Base-by-base conservation (phyloP, 2,888 invertebrate species). In the Cancer borealis region DNA sequence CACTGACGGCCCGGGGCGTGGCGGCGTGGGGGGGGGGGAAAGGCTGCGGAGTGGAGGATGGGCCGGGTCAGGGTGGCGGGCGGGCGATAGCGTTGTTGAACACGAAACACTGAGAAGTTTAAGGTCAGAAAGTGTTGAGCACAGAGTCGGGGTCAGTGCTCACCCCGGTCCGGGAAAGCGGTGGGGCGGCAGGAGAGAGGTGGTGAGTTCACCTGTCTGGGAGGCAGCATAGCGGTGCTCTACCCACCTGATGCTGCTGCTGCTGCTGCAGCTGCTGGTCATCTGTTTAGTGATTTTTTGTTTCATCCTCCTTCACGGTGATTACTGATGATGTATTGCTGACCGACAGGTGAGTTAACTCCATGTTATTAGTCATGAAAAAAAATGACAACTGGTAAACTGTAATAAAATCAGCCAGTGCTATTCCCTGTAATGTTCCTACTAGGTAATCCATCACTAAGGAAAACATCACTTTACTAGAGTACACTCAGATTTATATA, bases 121-220 rank as follows among this genome's bases (percentile, higher is more conserved):
- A 39, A 84, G 87, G 79, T 84, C 46, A 84, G 84, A 92, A 91
- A 49, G 87, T 87, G 26, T 84, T 92, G 92, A 92, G 92, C 92
- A 92, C 91, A 91, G 46, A 92, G 92, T 92, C 92, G 87, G 92
- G 92, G 92, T 92, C 84, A 66, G 92, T 87, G 92, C 92, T 49
- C 92, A 87, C 92, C 92, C 47, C 84, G 84, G 87, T 49, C 47
- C 73, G 54, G 46, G 46, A 46, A 14, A 30, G 66, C 30, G 39
- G 73, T 47, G 92, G 92, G 49, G 92, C 84, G 87, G 88, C 88
- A 92, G 46, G 39, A 49, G 49, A 84, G 66, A 30, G 79, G 66
- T 91, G 60, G 45, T 26, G 73, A 60, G 91, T 45, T 66, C 91
- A 91, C 66, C 73, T 91, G 91, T 91, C 91, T 47, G 46, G 60